Conservation (phyloP, 2,888 invertebrate species). For the Catocala sponsa region DNA sequence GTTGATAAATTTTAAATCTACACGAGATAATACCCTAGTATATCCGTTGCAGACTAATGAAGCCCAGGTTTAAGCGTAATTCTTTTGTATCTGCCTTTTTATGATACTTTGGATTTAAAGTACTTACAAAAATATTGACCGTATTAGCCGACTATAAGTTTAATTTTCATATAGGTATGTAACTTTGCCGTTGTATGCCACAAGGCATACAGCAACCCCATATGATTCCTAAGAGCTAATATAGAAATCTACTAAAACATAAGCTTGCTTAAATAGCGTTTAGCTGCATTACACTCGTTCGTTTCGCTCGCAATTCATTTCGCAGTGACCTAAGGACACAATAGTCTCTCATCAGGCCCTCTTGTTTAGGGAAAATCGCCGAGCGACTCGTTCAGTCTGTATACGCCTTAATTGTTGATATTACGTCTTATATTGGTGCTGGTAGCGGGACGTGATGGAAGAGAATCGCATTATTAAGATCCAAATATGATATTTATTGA, state of each 20-base stretch:
- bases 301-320: constrained; percentile 45
- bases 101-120: too few species aligned
- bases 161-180: too few species aligned
- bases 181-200: too few species aligned
- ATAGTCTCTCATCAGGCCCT: constrained; percentile 79
- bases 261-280: constrained; percentile 36
- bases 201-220: too few species aligned
- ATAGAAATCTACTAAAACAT: constrained; percentile 19
- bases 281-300: constrained; percentile 43
- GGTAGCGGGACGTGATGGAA: constrained; percentile 1
- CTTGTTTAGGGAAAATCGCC: constrained; percentile 77
- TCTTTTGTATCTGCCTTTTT: too few species aligned
- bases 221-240: neutral
- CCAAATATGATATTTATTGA: too few species aligned
- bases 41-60: too few species aligned
- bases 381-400: constrained; percentile 55
- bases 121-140: too few species aligned
- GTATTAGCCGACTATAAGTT: too few species aligned
- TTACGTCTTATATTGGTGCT: constrained; percentile 39
- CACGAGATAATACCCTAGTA: too few species aligned
- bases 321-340: constrained; percentile 61
- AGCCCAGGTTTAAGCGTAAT: too few species aligned
- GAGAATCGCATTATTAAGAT: neutral
- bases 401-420: constrained; percentile 71
- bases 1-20: too few species aligned